Base-by-base conservation (phyloP, 2,797 vertebrate genomes). In the Hydrolagus colliei region DNA sequence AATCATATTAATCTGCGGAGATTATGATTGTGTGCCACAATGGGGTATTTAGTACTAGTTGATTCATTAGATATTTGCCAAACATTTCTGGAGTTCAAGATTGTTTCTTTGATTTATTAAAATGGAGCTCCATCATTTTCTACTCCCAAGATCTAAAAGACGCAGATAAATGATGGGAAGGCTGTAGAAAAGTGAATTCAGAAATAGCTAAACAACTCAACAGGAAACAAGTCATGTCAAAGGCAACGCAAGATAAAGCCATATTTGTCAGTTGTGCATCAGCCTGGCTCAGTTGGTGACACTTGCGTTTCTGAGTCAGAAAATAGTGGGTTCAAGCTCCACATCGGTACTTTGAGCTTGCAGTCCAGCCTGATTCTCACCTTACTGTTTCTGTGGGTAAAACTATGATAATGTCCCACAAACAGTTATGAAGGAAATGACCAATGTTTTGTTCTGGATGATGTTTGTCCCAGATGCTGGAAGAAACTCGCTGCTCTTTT, bases 1-100 rank as follows among this genome's bases (percentile, higher is more conserved):
- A 18, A 80, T 80, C 63, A 65, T 80, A 80, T 63, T 63, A 80
- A 80, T 80, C 78, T 80, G 62, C 32, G 16, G 61, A 80, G 62
- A 80, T 79, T 79, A 80, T 79, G 27, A 80, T 9, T 80, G 32
- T 32, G 65, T 77, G n/a, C 75, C n/a, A 77, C 18, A 59, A 77
- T 80, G 13, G 22, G 27, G 65, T 7, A 35, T 32, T 80, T 65
- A 32, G 6, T 16, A 13, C 62, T 9, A n/a, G 61, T 10, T 61
- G 59, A 67, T 65, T 62, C 32, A 61, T 59, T n/a, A 62, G 76
- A 78, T 65, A 65, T 79, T 63, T 80, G n/a, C 0, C 10, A 27
- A 27, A 10, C 18, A 14, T 80, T 80, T 27, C 14, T 7, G 65
- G 62, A 65, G 65, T 80, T 67, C 61, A 80, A 80, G 13, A 65